Conservation (phyloP, 2,888 invertebrate genomes). For the Cantharis rustica region DNA sequence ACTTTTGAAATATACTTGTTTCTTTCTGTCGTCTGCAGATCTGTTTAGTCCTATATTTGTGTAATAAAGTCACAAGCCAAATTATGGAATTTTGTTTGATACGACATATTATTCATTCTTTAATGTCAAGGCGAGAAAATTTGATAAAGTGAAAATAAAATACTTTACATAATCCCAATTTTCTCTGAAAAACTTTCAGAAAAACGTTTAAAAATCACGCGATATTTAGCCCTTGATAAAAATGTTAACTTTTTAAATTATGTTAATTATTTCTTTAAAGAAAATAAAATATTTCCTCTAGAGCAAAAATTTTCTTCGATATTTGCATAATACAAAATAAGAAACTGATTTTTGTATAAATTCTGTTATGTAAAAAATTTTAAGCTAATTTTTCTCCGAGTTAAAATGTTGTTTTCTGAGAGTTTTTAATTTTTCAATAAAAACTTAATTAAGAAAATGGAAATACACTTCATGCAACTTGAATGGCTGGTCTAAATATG, state of each 20-base stretch:
- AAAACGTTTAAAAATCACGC: slow-evolving; percentile 1
- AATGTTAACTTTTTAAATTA: background rate
- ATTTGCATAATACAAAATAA: background rate
- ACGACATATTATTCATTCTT: slow-evolving; percentile 26
- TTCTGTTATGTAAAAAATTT: background rate
- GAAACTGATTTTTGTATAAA: background rate
- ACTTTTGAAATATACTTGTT: slow-evolving; percentile 40
- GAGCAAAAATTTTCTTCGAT: background rate
- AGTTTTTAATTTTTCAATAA: background rate
- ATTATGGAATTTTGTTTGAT: slow-evolving; percentile 29
- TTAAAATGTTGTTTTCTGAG: background rate
- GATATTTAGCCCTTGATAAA: background rate
- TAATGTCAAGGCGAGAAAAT: slow-evolving; percentile 16
- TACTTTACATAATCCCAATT: slow-evolving; percentile 18
- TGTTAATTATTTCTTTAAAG: background rate
- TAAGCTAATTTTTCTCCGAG: background rate
- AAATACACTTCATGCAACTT: background rate
- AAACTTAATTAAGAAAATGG: background rate
- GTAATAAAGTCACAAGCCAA: slow-evolving; percentile 35
- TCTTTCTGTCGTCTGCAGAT: slow-evolving; percentile 32
- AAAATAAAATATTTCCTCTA: background rate
- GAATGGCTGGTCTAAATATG: background rate
- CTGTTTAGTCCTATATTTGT: slow-evolving; percentile 34
- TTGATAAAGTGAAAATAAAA: slow-evolving; percentile 23
- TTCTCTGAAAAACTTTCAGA: background rate